Evolutionary conservation across 2,888 invertebrate genomes (phyloP).

Genomic region (Apodemia zela): DNA sequence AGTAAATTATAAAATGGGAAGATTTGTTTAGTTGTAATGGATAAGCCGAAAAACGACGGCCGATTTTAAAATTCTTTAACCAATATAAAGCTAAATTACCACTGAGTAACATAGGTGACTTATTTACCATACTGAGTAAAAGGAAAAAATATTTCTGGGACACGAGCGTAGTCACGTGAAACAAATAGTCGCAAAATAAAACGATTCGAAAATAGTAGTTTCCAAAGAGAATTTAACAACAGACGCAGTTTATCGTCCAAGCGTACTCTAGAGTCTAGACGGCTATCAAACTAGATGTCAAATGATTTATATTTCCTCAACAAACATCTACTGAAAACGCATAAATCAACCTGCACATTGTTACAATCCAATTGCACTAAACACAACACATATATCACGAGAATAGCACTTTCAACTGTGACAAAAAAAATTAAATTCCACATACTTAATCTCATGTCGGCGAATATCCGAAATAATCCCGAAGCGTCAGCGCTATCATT

Average conservation of each 20-base stretch:
- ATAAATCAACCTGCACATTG: conserved; percentile 14
- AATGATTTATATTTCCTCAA: conserved; percentile 12
- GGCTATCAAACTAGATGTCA: conserved; percentile 7
- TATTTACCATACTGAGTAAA: no score
- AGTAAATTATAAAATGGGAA: no score
- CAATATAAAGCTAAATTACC: no score
- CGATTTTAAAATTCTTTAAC: no score
- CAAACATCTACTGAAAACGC: background rate
- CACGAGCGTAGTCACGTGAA: no score
- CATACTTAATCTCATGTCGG: conserved; percentile 77
- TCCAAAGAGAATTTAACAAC: background rate
- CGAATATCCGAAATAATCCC: conserved; percentile 59
- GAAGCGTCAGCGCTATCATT: conserved; percentile 70
- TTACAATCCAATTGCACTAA: conserved; percentile 11
- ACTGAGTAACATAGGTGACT: no score
- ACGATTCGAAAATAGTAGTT: background rate
- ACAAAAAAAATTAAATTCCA: conserved; percentile 51
- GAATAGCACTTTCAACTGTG: conserved; percentile 27
- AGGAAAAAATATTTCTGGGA: no score
- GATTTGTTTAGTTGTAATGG: no score
- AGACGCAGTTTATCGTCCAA: conserved; percentile 4
- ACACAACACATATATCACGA: conserved; percentile 25
- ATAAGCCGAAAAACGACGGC: no score
- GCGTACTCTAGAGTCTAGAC: background rate
- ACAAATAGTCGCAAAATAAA: background rate